Evolutionary conservation across 2,113 vertebrate genomes (phyloP), one percentile per base, ranked within the genome.

Genomic region (Origma solitaria): DNA sequence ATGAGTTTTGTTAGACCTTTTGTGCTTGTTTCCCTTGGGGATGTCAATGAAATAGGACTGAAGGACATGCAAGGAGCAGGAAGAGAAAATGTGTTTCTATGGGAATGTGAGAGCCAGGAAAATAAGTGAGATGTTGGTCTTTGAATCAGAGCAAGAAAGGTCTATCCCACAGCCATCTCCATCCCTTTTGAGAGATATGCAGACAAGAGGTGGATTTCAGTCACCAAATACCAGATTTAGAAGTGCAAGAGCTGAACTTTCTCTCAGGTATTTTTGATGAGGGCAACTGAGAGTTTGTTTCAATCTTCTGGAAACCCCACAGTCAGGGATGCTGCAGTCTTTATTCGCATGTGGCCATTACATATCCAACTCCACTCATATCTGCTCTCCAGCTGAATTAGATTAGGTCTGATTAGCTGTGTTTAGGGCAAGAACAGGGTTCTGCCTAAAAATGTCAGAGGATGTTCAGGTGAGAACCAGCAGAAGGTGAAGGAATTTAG

Each of bases 61-160:
- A 70, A 82, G 19, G 37, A 28, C 3, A 2, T 33, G n/a, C 1
- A 73, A 66, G 1, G 2, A 47, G 2, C 38, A 58, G 8, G 37
- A 44, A 49, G 17, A 23, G 28, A 42, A n/a, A 51, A 20, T 4
- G 14, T 44, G 3, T 60, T 93, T 76, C 37, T 30, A 17, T 13
- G 22, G 37, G 37, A 91, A 71, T 0, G 1, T 23, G n/a, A 79
- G 19, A 10, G 49, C 22, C 31, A 65, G 53, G n/a, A 71, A 84
- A 68, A 54, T 28, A 72, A 40, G 13, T 77, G 27, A 76, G 33
- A n/a, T 60, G 7, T 23, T 72, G 21, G 8, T 73, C 45, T 88
- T 75, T 45, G 33, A 78, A 68, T 62, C 27, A 35, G 62, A 70
- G 65, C 50, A 66, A 33, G 42, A 73, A 58, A 77, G 31, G 24